A percentile compares a stretch with the other conserved stretches of the same genome.
Conservation (phyloP, 1,140 invertebrate species). For the Aphelenchoides avenae region DNA sequence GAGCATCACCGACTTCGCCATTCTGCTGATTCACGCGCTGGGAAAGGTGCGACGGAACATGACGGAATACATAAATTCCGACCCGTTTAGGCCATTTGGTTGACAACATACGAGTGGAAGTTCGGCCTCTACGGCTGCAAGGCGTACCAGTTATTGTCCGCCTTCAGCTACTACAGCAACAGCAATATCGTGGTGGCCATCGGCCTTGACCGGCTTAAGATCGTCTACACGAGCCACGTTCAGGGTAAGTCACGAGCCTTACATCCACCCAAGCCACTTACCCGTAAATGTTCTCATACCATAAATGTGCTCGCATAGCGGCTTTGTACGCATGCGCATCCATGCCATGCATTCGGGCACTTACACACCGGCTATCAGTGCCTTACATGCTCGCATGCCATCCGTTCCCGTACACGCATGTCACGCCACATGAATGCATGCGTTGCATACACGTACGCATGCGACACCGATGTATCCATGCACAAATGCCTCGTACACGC, state of each 20-base stretch:
- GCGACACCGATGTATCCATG: too few species aligned
- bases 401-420: too few species aligned
- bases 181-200: conserved; percentile 52
- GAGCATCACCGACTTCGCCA: conserved; percentile 48
- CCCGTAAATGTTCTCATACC: conserved; percentile 5
- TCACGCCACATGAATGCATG: too few species aligned
- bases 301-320: too few species aligned
- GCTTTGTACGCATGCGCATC: too few species aligned
- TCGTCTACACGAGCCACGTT: conserved; percentile 47
- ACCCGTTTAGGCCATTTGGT: conserved; percentile 41
- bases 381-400: too few species aligned
- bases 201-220: conserved; percentile 49
- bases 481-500: too few species aligned
- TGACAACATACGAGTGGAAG: conserved; percentile 44
- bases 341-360: too few species aligned
- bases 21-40: conserved; percentile 48
- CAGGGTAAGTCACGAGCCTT: conserved; percentile 31
- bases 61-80: not conserved
- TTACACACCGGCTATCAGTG: too few species aligned
- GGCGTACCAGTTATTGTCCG: conserved; percentile 49
- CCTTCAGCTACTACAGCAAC: conserved; percentile 54
- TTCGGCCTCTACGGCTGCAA: conserved; percentile 48
- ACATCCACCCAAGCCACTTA: not conserved
- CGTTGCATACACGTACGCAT: too few species aligned
- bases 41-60: conserved; percentile 37